These are phyloP conservation scores for Caenorhabditis uteleia DNA, from an alignment of 2,888 invertebrate species.

Conservation along the genomic window DNA sequence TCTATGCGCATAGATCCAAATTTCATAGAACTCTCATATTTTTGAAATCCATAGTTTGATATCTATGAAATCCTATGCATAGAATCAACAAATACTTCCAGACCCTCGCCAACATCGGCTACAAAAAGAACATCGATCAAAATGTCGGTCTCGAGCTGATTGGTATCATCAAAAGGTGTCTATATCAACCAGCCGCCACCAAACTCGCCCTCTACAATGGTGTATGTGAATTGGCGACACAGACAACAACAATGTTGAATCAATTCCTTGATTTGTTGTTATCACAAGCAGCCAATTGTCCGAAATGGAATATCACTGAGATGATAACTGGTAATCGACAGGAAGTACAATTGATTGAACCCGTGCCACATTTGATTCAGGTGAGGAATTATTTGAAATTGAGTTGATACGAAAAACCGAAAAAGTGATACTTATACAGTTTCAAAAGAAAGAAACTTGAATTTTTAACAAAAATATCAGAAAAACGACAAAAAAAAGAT, in stretches of 20 bases:
- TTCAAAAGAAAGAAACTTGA: too few species aligned
- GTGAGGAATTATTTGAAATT: neutral
- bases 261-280: constrained; percentile 44
- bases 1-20: too few species aligned
- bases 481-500: too few species aligned
- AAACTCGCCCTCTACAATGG: constrained; percentile 41
- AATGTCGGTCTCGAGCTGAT: constrained; percentile 39
- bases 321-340: constrained; percentile 18
- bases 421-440: too few species aligned
- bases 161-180: constrained; percentile 38
- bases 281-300: constrained; percentile 23
- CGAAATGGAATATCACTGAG: constrained; percentile 29
- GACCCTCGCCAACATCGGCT: constrained; percentile 33
- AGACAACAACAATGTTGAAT: constrained; percentile 33
- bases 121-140: constrained; percentile 33
- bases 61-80: too few species aligned
- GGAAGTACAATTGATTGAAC: constrained; percentile 28
- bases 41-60: too few species aligned
- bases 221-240: constrained; percentile 35
- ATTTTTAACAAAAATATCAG: too few species aligned
- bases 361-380: constrained; percentile 43
- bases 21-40: too few species aligned
- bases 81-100: neutral
- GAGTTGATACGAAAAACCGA: too few species aligned
- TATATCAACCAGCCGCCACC: constrained; percentile 38